Evolutionary conservation across 2,888 invertebrate species (phyloP), one percentile per base, ranked within the genome.

Genomic region (Drosophila paranaensis): DNA sequence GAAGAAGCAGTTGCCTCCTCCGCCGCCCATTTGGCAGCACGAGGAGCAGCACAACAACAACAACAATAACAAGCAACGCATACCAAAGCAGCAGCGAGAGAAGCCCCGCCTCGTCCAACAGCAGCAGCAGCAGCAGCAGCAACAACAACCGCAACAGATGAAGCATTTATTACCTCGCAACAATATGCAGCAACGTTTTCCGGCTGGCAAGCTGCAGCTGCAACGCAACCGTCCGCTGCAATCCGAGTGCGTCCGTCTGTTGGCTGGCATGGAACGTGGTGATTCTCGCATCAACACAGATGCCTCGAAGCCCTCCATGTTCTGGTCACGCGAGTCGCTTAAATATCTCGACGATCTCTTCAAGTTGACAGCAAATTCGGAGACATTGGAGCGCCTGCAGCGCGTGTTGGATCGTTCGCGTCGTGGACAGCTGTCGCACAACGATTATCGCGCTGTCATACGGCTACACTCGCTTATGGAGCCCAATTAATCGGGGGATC

Each of bases 301-400:
- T 48, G 72, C 74, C 27, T 64, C 76, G 6, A 63, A 78, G 25
- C 79, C 81, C 3, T 92, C 92, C 11, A 69, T 88, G 46, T 93
- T 92, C 66, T 92, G 92, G 92, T 92, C 92, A 0, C 87, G 91
- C 3, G 92, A 93, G 76, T 89, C 91, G 6, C 71, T 92, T n/a
- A 86, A 87, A 50, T 91, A 90, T 68, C 81, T 92, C 14, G 90
- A 90, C 14, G 79, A 89, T 33, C 88, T 92, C 43, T 76, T 90
- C 25, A 66, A 74, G 16, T 63, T 84, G 27, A 75, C 78, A 0
- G 56, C 72, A 3, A 82, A 83, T 62, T 11, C 71, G 4, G 65
- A 82, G 13, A 66, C 90, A 0, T 14, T 79, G 20, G 81, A 85
- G 50, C 91, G 91, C 40, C 62, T 92, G 43, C 69, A 81, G 11